These are phyloP conservation scores for Andricus curvator DNA, from an alignment of 2,888 invertebrate species.

Conservation along the genomic window DNA sequence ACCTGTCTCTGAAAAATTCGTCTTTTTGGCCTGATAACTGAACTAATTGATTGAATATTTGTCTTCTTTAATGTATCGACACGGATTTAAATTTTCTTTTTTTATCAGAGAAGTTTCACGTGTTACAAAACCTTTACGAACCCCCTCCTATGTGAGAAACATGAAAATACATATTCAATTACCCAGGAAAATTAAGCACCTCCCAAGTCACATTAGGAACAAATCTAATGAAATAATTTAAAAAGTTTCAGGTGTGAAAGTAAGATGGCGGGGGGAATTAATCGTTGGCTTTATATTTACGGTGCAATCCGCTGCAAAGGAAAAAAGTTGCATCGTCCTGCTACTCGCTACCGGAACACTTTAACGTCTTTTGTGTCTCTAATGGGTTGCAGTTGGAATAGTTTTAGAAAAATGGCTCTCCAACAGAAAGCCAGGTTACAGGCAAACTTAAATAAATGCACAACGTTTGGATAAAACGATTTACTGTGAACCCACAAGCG, in stretches of 20 bases:
- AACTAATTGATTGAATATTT: no score
- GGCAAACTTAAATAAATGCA: slow-evolving; percentile 72
- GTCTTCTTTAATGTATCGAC: no score
- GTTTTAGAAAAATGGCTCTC: slow-evolving; percentile 71
- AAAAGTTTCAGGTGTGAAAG: not conserved
- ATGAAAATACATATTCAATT: no score
- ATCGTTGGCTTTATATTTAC: slow-evolving; percentile 52
- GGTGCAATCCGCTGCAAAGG: slow-evolving; percentile 61
- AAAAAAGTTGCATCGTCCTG: slow-evolving; percentile 50
- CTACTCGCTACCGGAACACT: slow-evolving; percentile 37
- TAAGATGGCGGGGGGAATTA: slow-evolving; percentile 46
- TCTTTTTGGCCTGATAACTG: no score
- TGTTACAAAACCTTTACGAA: no score
- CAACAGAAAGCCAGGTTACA: slow-evolving; percentile 55
- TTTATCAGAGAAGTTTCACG: no score
- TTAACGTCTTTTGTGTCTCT: slow-evolving; percentile 53
- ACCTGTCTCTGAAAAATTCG: no score
- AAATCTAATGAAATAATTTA: not conserved
- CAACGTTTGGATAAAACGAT: slow-evolving; percentile 69
- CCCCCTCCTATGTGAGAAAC: no score
- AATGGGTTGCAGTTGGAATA: slow-evolving; percentile 72
- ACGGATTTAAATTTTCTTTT: no score
- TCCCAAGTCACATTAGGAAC: not conserved
- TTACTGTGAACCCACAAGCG: slow-evolving; percentile 66
- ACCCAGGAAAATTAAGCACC: no score